Base-by-base conservation (phyloP, 2,797 vertebrate species). In the Cirrhinus molitorella region DNA sequence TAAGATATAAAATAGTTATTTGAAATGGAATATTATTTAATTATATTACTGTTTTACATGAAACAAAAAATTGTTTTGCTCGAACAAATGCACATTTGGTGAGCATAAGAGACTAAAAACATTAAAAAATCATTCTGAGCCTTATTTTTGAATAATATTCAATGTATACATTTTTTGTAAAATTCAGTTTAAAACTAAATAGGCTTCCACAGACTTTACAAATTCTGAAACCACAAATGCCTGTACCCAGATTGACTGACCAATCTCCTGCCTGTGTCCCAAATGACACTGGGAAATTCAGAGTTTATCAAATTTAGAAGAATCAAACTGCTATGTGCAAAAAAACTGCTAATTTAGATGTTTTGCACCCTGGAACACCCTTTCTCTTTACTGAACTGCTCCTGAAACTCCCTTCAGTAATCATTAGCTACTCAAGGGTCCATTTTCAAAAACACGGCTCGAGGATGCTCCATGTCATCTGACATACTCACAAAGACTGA, bases 381-480 rank as follows among this genome's bases (percentile, higher is more conserved):
- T 23, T 80, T 55, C 9, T 34, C 63, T 53, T 49, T 79, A 23
- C 37, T 70, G 49, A 55, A 28, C 31, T 6, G 3, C 37, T 57
- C 79, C 51, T 80, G 31, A 53, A 67, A 40, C 45, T 81, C 28
- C 53, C 25, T 66, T 61, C 43, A 51, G 28, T 67, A 16, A 73
- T 79, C 76, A 75, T 83, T 51, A 79, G 75, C 75, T 86, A 68
- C 34, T 47, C 13, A 21, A 55, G 4, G 25, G 37, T 73, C 49
- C 5, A 31, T 47, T 71, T 71, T 65, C 34, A 82, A 51, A 28
- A 81, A 14, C 79, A 57, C 19, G 25, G 66, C 59, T 45, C 16
- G 57, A 76, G 37, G 68, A 66, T 51, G n/a, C 72, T 74, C n/a
- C 16, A 51, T 83, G 73, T 77, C 12, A 77, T 76, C 51, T 28